phyloP scores from a whole-genome alignment of 2,888 invertebrate species.

The Dryobota labecula region DNA sequence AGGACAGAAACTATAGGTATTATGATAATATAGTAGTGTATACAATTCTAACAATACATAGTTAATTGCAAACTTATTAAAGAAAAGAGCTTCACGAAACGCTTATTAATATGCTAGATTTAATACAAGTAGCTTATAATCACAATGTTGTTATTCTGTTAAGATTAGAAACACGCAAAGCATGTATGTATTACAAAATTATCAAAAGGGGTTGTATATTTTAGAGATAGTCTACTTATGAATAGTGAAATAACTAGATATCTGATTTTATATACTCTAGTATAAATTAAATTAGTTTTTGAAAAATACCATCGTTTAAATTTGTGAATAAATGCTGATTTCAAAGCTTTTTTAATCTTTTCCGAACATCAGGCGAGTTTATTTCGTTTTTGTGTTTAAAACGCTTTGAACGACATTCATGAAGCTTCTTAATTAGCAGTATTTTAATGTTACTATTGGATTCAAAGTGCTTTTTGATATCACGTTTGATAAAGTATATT shows the following conservation, averaged over 20 bases:
- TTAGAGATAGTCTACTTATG: conserved; percentile 10
- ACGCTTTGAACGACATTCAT: not conserved
- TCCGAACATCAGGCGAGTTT: not conserved
- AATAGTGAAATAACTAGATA: not conserved
- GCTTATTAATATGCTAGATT: conserved; percentile 22
- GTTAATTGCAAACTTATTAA: conserved; percentile 8
- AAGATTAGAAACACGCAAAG: conserved; percentile 36
- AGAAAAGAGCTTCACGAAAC: conserved; percentile 20
- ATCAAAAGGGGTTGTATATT: conserved; percentile 13
- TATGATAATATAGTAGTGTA: not conserved
- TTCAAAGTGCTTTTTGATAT: conserved; percentile 4
- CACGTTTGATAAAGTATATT: not conserved
- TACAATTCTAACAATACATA: not conserved
- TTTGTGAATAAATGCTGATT: conserved; percentile 1
- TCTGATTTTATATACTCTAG: not conserved
- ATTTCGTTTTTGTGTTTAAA: conserved; percentile 3
- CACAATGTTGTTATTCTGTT: conserved; percentile 22
- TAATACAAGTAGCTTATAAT: conserved; percentile 28
- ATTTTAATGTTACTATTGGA: not conserved
- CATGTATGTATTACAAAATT: conserved; percentile 16
- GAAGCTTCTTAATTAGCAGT: conserved; percentile 5
- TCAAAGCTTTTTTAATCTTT: conserved; percentile 13
- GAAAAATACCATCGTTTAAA: not conserved
- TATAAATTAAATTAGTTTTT: not conserved
- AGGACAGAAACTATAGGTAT: not conserved